Evolutionary conservation across 2,797 vertebrate species (phyloP).

Genomic region (Mustela erminea): DNA sequence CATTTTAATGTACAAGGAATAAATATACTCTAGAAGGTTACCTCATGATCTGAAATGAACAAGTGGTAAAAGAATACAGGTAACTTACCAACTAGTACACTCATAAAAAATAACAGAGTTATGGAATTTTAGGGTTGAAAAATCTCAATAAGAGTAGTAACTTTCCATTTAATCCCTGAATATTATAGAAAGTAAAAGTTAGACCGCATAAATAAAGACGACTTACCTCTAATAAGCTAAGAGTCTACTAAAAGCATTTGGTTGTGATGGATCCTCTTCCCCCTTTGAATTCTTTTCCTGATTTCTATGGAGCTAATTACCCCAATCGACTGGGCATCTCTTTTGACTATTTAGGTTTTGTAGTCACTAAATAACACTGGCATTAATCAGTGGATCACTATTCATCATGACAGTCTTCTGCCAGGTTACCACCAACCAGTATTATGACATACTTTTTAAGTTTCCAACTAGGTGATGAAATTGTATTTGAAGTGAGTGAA

Average conservation of each 20-base stretch:
- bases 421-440: background rate
- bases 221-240: background rate
- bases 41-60: background rate
- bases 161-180: background rate
- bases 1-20: background rate
- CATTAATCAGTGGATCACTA: background rate
- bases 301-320: background rate
- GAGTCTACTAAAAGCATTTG: background rate
- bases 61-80: background rate
- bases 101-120: background rate
- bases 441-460: background rate
- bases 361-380: background rate
- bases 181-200: background rate
- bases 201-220: slow-evolving; percentile 15
- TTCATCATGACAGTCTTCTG: background rate
- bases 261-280: background rate
- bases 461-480: slow-evolving; percentile 5
- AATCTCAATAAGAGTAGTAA: background rate
- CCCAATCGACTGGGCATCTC: background rate
- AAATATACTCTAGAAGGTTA: background rate
- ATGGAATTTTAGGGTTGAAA: background rate
- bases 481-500: background rate
- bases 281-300: slow-evolving; percentile 13
- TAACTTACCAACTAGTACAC: background rate
- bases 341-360: background rate